phyloP scores from a whole-genome alignment of 2,797 vertebrate species.

The Pseudocheirus occidentalis region DNA sequence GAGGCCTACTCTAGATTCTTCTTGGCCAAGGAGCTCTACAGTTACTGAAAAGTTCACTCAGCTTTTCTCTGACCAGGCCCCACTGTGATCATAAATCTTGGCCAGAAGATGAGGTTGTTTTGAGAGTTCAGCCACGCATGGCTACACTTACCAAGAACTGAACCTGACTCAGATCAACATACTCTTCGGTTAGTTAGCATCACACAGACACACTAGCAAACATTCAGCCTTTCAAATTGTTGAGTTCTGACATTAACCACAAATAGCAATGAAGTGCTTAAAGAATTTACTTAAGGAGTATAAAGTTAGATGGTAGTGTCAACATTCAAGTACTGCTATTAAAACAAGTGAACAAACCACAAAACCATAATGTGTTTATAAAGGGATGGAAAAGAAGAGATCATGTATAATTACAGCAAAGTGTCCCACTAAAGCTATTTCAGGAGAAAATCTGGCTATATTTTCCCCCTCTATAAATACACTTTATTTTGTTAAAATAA shows the following conservation, averaged over 20 bases:
- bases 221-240: not conserved
- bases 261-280: not conserved
- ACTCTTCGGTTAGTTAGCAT: not conserved
- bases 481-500: not conserved
- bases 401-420: not conserved
- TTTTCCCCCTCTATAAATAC: not conserved
- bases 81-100: not conserved
- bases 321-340: not conserved
- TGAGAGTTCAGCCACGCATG: not conserved
- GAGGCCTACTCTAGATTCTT: not conserved
- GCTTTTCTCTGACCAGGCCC: not conserved
- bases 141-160: not conserved
- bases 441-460: not conserved
- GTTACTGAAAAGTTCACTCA: not conserved
- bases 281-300: not conserved
- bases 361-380: not conserved
- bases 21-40: not conserved
- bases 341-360: not conserved
- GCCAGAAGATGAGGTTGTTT: not conserved
- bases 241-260: not conserved
- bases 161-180: not conserved
- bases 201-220: not conserved
- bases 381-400: not conserved
- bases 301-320: not conserved
- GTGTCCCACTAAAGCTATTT: not conserved